phyloP scores from a whole-genome alignment of 64 coral and sea anemone species.

The Montipora cactus region DNA sequence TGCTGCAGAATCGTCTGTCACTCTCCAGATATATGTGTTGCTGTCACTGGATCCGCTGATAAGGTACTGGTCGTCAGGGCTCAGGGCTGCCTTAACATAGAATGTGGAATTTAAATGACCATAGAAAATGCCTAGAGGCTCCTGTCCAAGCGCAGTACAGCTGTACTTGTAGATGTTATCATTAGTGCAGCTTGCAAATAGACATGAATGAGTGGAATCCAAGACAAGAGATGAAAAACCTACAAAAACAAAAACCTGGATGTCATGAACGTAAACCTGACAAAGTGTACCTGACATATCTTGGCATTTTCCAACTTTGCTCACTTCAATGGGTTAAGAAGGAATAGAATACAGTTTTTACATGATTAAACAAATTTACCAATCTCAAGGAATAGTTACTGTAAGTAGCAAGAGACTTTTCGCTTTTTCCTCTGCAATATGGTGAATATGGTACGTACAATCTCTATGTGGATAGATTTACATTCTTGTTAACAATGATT shows the following conservation, averaged over 20 bases:
- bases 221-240: constrained; percentile 93
- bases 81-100: constrained; percentile 94
- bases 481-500: too few species aligned
- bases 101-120: constrained; percentile 95
- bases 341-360: too few species aligned
- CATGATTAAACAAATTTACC: too few species aligned
- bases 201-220: constrained; percentile 85
- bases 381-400: too few species aligned
- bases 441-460: too few species aligned
- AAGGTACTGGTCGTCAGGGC: constrained; percentile 88
- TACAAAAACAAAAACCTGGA: constrained; percentile 11
- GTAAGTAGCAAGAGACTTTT: too few species aligned
- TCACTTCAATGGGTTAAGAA: background rate
- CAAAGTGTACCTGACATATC: background rate
- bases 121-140: constrained; percentile 78
- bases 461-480: too few species aligned
- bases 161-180: constrained; percentile 96
- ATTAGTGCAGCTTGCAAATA: constrained; percentile 96
- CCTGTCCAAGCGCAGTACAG: constrained; percentile 66
- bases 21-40: constrained; percentile 90
- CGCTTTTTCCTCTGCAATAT: too few species aligned
- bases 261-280: too few species aligned
- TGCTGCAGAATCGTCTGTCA: constrained; percentile 56
- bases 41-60: constrained; percentile 92
- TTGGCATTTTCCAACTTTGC: too few species aligned